Evolutionary conservation across 2,888 invertebrate species (phyloP).

Genomic region (Anarsia innoxiella): DNA sequence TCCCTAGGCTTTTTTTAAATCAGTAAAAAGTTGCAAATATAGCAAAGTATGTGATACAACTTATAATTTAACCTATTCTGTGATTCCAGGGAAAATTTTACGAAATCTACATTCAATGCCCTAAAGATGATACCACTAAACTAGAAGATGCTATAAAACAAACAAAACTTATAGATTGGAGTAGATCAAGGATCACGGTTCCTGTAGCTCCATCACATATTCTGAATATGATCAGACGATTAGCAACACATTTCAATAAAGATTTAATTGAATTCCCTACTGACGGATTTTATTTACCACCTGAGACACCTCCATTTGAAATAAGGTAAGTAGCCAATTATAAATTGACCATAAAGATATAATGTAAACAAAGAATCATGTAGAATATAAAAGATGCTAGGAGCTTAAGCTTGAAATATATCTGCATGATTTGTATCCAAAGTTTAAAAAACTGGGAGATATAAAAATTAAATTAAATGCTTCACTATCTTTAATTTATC

Average conservation of each 20-base stretch:
- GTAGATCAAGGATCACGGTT: neutral
- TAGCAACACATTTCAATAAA: neutral
- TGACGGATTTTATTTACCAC: neutral
- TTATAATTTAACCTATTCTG: too few relatives aligned
- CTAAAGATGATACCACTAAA: constrained; percentile 22
- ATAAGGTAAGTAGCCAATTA: neutral
- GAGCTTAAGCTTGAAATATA: too few relatives aligned
- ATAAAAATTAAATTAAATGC: too few relatives aligned
- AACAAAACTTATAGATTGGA: constrained; percentile 27
- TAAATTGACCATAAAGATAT: too few relatives aligned
- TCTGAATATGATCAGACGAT: neutral
- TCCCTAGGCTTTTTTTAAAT: too few relatives aligned
- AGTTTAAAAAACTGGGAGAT: too few relatives aligned
- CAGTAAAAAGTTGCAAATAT: too few relatives aligned
- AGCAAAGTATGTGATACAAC: too few relatives aligned
- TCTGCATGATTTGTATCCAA: too few relatives aligned
- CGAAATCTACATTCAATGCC: constrained; percentile 19
- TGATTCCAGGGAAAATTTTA: constrained; percentile 2
- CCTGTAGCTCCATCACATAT: neutral
- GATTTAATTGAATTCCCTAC: neutral
- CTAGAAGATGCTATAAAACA: constrained; percentile 23
- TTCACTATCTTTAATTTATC: too few relatives aligned
- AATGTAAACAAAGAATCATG: too few relatives aligned
- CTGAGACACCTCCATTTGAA: neutral
- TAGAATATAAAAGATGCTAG: too few relatives aligned